These are phyloP conservation scores for Macrobrachium nipponense DNA, from an alignment of 1,140 invertebrate genomes.

Conservation along the genomic window DNA sequence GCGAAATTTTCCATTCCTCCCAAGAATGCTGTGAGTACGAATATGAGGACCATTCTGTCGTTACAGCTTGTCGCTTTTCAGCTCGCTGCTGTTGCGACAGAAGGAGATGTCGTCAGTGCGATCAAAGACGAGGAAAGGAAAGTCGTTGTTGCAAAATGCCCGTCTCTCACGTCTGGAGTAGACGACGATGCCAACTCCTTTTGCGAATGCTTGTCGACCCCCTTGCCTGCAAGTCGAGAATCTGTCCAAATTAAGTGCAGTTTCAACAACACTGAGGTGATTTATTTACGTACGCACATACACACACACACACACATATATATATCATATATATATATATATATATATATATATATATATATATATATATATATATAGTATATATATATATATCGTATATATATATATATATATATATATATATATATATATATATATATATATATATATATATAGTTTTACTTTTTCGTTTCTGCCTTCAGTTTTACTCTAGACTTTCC, in stretches of 20 bases:
- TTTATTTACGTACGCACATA: not conserved
- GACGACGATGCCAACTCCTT: no score
- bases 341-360: conserved; percentile 1
- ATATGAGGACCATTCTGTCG: no score
- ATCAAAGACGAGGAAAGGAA: no score
- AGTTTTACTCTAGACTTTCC: no score
- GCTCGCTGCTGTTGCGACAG: no score
- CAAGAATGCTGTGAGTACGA: no score
- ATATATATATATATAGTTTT: not conserved
- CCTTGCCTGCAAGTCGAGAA: not conserved
- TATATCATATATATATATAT: not conserved
- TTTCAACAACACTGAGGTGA: not conserved
- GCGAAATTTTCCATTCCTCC: no score
- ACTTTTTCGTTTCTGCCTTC: no score
- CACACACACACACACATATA: not conserved
- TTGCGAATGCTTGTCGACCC: not conserved
- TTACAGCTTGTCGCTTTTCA: no score
- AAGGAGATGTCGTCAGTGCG: no score
- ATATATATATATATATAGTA: conserved; percentile 4
- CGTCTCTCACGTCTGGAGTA: no score
- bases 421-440: conserved; percentile 6
- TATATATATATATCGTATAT: not conserved
- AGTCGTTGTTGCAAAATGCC: no score
- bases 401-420: not conserved
- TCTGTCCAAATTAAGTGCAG: not conserved